Evolutionary conservation across 2,113 vertebrate genomes (phyloP), one percentile per base, ranked within the genome.

Genomic region (Procavia capensis): DNA sequence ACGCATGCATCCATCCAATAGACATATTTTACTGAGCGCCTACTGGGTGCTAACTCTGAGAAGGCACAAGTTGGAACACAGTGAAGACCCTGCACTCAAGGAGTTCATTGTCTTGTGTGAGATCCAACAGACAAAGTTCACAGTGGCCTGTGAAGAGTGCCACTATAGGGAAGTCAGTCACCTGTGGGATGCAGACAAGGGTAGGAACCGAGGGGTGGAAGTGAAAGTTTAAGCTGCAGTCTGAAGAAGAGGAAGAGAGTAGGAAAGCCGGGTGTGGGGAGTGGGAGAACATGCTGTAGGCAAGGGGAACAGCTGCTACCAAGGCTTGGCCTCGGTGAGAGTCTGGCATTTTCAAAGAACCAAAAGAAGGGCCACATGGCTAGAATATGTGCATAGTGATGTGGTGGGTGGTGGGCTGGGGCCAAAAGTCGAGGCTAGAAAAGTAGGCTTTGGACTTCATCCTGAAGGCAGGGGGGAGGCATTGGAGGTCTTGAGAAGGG

Each of bases 301-400:
- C 1, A 11, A 36, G 63, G 61, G 43, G 74, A 34, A 82, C 82
- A 79, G 34, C 31, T 34, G 29, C 20, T 39, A 10, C 91, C 11
- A 45, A 41, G 86, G 24, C 20, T 34, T 72, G 90, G 31, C 27
- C 4, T 68, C 85, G 2, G 6, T 2, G 4, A 90, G 6, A 41
- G 85, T 75, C 36, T 5, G 13, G n/a, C 4, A 63, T 87, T 90
- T 90, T 80, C 91, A 75, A 70, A 93, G 68, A 95, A 92, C 70
- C 3, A 36, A 84, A 90, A 93, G 66, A 83, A 80, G 17, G 45
- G n/a, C 16, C 5, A 34, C 0, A 10, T 31, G 68, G 13, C 57
- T 31, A 43, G 13, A 76, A 20, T n/a, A n/a, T n/a, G n/a, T n/a
- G n/a, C 34, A 39, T 24, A 68, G 66, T 0, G 25, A 9, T 1